Conservation (phyloP, 1,140 invertebrate species). For the Hestina assimilis region DNA sequence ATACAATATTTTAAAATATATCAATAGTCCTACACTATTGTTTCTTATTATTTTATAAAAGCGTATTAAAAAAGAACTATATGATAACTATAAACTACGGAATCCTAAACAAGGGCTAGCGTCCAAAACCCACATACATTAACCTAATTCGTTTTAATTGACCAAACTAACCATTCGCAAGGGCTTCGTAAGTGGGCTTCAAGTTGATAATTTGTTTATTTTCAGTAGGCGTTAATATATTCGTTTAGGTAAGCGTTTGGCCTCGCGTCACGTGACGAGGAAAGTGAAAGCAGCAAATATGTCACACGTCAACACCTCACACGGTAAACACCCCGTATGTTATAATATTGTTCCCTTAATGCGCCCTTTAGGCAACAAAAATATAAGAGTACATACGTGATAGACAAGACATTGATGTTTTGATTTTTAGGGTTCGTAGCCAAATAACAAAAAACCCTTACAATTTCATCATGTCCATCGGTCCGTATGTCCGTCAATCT, state of each 20-base stretch:
- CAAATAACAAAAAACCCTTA: too few relatives aligned
- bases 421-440: too few relatives aligned
- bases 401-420: not conserved
- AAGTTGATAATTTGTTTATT: constrained; percentile 47
- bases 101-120: constrained; percentile 34
- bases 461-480: too few relatives aligned
- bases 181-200: constrained; percentile 45
- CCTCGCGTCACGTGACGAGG: constrained; percentile 43
- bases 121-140: constrained; percentile 68
- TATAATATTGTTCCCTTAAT: not conserved
- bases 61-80: not conserved
- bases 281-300: constrained; percentile 43
- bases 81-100: not conserved
- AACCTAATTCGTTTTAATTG: constrained; percentile 77
- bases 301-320: constrained; percentile 30
- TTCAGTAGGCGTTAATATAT: constrained; percentile 54
- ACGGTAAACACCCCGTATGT: not conserved
- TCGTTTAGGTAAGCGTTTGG: constrained; percentile 28
- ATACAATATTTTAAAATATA: too few relatives aligned
- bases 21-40: too few relatives aligned
- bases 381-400: not conserved
- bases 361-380: not conserved
- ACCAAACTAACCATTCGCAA: constrained; percentile 69
- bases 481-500: too few relatives aligned
- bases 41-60: not conserved